A percentile compares a stretch with the other conserved stretches of the same genome.
phyloP scores from a whole-genome alignment of 2,888 invertebrate species.

The Luffia ferchaultella region DNA sequence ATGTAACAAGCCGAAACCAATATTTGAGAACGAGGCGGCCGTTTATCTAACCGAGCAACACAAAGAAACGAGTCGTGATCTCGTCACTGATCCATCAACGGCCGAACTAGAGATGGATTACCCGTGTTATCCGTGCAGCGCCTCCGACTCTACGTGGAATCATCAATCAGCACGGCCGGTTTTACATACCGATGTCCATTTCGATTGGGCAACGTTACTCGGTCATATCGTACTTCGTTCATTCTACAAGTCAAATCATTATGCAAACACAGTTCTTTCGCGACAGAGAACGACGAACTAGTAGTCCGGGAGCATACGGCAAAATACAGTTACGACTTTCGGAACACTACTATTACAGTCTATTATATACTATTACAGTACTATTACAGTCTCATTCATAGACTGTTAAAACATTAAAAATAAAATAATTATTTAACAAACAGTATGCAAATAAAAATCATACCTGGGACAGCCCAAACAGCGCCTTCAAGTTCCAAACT shows the following conservation, averaged over 20 bases:
- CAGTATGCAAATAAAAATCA: too few species aligned
- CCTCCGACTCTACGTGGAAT: too few species aligned
- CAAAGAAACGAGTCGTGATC: slow-evolving; percentile 52
- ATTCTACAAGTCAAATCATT: background rate
- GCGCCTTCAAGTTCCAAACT: too few species aligned
- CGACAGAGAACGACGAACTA: background rate
- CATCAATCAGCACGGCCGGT: slow-evolving; percentile 44
- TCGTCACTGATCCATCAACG: slow-evolving; percentile 56
- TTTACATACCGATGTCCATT: slow-evolving; percentile 27
- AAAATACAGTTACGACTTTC: too few species aligned
- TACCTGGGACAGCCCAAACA: too few species aligned
- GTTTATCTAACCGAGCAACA: slow-evolving; percentile 53
- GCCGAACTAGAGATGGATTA: slow-evolving; percentile 50
- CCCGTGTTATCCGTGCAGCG: slow-evolving; percentile 35
- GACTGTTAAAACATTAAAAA: too few species aligned
- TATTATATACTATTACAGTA: too few species aligned
- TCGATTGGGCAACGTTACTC: slow-evolving; percentile 25
- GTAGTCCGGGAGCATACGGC: too few species aligned
- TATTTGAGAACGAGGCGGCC: slow-evolving; percentile 11
- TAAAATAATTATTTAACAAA: too few species aligned
- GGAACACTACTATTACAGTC: too few species aligned
- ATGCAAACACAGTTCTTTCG: background rate
- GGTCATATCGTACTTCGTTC: background rate
- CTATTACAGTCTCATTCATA: too few species aligned
- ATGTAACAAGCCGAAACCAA: slow-evolving; percentile 1